phyloP scores from a whole-genome alignment of 2,888 invertebrate genomes.

The Nymphalis polychloros region DNA sequence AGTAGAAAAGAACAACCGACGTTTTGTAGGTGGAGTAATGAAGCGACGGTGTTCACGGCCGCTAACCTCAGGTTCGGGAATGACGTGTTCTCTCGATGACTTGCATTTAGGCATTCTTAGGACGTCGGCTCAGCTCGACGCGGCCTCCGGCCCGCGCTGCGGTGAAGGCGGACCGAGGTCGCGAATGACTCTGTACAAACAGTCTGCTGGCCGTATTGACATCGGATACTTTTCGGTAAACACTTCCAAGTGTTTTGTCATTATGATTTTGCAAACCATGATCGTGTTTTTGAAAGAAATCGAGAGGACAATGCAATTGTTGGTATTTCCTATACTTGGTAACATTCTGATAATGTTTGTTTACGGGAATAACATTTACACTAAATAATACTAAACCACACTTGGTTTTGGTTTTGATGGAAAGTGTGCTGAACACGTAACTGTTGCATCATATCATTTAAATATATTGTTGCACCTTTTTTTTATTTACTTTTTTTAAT shows the following conservation, averaged over 20 bases:
- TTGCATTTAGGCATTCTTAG: constrained; percentile 7
- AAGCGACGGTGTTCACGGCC: neutral
- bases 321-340: too few relatives aligned
- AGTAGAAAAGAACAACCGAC: neutral
- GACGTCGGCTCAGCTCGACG: neutral
- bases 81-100: constrained; percentile 1
- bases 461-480: too few relatives aligned
- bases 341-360: too few relatives aligned
- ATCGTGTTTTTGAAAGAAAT: neutral
- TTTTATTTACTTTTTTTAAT: too few relatives aligned
- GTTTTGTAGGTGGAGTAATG: neutral
- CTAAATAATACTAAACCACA: too few relatives aligned
- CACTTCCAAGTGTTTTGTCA: neutral
- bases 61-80: constrained; percentile 1
- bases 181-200: neutral
- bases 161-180: neutral
- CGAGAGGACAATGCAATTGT: too few relatives aligned
- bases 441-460: too few relatives aligned
- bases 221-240: neutral
- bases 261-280: neutral
- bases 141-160: neutral
- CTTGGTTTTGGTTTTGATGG: too few relatives aligned
- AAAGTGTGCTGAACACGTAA: too few relatives aligned
- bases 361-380: too few relatives aligned
- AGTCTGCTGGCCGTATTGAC: neutral